A percentile compares a stretch with the other conserved stretches of the same genome.
Conservation (phyloP, 2,113 vertebrate species). For the Galbula dea region DNA sequence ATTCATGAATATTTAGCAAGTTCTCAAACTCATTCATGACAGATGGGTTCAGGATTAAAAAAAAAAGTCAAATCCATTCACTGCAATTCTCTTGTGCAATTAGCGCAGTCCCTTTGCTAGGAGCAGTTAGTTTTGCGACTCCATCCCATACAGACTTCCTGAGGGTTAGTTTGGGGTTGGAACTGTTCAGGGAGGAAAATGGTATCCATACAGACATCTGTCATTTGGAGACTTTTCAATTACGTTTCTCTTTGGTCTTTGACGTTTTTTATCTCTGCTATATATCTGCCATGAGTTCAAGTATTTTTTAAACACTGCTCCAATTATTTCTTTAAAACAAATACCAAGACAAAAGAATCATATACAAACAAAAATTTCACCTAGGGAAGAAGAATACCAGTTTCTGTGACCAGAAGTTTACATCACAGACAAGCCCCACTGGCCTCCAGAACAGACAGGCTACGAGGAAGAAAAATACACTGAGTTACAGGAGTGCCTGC, state of each 20-base stretch:
- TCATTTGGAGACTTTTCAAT: not conserved
- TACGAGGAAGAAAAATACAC: fast-evolving
- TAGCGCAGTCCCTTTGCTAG: not conserved
- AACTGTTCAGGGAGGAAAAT: not conserved
- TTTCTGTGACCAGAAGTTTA: not conserved
- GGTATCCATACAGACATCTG: not conserved
- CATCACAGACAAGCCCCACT: not conserved
- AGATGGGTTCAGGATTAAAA: slow-evolving; percentile 1
- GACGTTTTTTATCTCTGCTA: not conserved
- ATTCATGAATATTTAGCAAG: slow-evolving; percentile 23
- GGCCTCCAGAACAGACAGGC: not conserved
- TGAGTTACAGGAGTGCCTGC: too few species aligned
- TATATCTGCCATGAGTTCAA: not conserved
- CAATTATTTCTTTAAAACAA: not conserved
- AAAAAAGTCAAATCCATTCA: not conserved
- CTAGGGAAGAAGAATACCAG: not conserved
- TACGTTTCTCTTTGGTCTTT: not conserved
- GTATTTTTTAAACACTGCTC: not conserved
- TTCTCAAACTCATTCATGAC: not conserved
- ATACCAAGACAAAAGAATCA: not conserved
- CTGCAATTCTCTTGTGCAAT: not conserved
- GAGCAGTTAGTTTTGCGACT: not conserved
- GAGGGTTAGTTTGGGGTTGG: not conserved
- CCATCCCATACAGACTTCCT: not conserved
- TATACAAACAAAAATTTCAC: not conserved